These are phyloP conservation scores for Drosophila ananassae DNA, from an alignment of 1,140 invertebrate genomes.

Conservation along the genomic window DNA sequence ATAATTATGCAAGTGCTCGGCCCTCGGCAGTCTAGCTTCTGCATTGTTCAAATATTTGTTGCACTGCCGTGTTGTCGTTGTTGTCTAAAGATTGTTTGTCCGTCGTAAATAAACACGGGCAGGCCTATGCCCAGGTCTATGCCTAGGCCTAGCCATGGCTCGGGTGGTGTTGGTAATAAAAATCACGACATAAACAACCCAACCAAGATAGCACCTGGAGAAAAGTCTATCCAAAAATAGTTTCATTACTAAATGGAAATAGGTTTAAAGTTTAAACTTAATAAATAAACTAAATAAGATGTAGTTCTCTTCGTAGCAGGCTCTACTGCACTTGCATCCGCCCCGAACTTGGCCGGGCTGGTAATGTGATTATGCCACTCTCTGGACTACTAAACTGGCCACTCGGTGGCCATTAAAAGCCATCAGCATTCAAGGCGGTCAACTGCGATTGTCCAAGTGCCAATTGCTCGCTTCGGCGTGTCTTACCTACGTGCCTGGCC, in stretches of 20 bases:
- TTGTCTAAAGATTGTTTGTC: constrained; percentile 59
- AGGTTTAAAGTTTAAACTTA: too few species aligned
- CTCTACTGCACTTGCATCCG: constrained; percentile 70
- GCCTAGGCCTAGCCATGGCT: constrained; percentile 40
- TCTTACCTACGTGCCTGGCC: constrained; percentile 47
- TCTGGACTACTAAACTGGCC: too few species aligned
- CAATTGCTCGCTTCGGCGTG: constrained; percentile 65
- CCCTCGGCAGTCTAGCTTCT: constrained; percentile 27
- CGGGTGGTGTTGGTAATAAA: constrained; percentile 41
- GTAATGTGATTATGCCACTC: constrained; percentile 68
- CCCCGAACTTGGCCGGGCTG: constrained; percentile 50
- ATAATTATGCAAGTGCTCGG: constrained; percentile 14
- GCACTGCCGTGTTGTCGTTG: constrained; percentile 28
- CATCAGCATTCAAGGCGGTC: constrained; percentile 81
- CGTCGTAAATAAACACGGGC: constrained; percentile 59
- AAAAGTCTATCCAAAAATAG: not conserved
- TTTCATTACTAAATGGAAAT: too few species aligned
- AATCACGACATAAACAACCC: constrained; percentile 32
- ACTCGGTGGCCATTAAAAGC: constrained; percentile 56
- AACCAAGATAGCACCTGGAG: constrained; percentile 12
- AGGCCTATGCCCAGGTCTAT: not conserved
- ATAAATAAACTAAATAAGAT: too few species aligned
- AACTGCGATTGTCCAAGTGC: constrained; percentile 66
- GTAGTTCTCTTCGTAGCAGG: constrained; percentile 17
- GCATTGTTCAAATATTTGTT: constrained; percentile 53